phyloP scores from a whole-genome alignment of 2,797 vertebrate genomes.

The Caiman crocodilus region DNA sequence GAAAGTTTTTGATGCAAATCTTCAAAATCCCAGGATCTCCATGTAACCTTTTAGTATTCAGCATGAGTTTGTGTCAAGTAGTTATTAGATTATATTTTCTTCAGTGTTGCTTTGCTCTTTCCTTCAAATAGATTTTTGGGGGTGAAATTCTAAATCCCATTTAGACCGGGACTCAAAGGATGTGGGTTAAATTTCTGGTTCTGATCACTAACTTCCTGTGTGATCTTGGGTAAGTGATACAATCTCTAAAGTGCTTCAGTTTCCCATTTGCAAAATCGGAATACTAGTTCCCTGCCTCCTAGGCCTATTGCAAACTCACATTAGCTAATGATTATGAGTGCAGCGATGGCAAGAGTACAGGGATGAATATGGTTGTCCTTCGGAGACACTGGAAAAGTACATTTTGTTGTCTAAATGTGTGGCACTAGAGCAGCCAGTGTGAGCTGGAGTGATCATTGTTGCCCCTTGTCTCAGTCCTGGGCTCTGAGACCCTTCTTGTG shows the following conservation, averaged over 20 bases:
- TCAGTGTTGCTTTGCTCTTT: background rate
- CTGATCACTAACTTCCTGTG: background rate
- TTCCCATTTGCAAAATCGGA: background rate
- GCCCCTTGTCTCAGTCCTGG: background rate
- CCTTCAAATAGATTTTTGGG: background rate
- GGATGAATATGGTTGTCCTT: background rate
- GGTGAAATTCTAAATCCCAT: background rate
- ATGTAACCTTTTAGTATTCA: background rate
- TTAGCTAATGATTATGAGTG: background rate
- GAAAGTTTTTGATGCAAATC: background rate
- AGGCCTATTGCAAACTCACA: background rate
- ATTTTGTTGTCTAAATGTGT: accelerated
- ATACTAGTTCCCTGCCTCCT: background rate
- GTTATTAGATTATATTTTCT: background rate
- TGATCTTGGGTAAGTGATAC: background rate
- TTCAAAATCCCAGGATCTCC: background rate
- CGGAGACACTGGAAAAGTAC: background rate
- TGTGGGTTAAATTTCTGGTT: constrained; percentile 6
- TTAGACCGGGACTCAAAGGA: background rate
- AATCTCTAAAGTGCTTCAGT: background rate
- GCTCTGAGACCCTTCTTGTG: too few relatives aligned
- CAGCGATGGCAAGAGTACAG: background rate
- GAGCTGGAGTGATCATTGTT: background rate
- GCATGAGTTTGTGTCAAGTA: background rate
- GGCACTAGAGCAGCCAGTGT: accelerated